Conservation (phyloP, 2,888 invertebrate species). For the Chromoteleia sp. region DNA sequence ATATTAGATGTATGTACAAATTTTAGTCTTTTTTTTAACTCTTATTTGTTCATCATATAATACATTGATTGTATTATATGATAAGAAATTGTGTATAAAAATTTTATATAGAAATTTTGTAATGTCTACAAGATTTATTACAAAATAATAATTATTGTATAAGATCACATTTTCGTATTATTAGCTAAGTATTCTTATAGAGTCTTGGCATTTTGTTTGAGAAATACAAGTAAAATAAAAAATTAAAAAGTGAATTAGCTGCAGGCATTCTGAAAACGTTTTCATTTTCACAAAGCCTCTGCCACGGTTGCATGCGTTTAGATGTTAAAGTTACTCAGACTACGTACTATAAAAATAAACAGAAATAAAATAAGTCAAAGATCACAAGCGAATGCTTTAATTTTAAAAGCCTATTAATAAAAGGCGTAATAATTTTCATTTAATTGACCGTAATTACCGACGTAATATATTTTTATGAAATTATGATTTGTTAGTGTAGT, state of each 20-base stretch:
- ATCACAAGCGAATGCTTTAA: slow-evolving; percentile 6
- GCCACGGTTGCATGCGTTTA: slow-evolving; percentile 12
- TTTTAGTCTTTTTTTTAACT: no score
- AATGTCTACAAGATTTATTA: no score
- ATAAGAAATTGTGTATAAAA: no score
- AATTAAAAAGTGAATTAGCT: slow-evolving; percentile 8
- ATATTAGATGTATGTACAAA: no score
- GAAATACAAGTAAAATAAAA: not conserved
- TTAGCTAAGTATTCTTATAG: no score
- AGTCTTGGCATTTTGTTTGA: not conserved
- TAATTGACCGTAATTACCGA: no score
- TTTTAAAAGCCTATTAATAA: not conserved
- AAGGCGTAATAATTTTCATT: no score
- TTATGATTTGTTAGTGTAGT: not conserved
- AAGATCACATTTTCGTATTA: not conserved
- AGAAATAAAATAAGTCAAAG: slow-evolving; percentile 9
- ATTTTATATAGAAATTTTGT: no score
- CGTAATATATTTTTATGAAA: not conserved
- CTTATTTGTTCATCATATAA: no score
- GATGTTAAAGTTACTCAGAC: slow-evolving; percentile 12
- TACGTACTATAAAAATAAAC: slow-evolving; percentile 1
- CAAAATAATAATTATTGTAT: not conserved
- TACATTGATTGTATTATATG: not conserved
- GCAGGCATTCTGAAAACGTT: slow-evolving; percentile 5
- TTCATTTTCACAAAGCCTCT: slow-evolving; percentile 27